Conservation (phyloP, 2,797 vertebrate species). For the Octomys mimax region DNA sequence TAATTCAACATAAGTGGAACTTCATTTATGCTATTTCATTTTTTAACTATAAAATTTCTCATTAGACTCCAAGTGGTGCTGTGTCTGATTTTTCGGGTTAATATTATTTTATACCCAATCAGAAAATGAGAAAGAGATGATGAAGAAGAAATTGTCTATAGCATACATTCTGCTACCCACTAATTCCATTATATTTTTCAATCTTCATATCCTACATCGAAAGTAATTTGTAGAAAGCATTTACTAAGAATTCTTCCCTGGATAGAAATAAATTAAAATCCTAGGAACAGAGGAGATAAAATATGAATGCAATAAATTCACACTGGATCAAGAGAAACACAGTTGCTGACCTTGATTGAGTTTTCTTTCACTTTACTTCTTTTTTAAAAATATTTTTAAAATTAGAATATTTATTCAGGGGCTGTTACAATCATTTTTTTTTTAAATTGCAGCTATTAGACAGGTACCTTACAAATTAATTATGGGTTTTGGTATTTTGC, state of each 20-base stretch:
- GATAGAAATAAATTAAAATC: not conserved
- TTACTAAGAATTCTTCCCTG: not conserved
- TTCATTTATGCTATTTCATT: not conserved
- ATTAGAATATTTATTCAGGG: slow-evolving; percentile 36
- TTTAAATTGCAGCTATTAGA: slow-evolving; percentile 48
- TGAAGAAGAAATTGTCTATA: slow-evolving; percentile 40
- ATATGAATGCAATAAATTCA: not conserved
- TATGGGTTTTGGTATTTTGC: slow-evolving; percentile 62
- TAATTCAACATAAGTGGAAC: not conserved
- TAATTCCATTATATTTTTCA: slow-evolving; percentile 11
- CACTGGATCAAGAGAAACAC: not conserved
- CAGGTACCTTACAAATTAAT: slow-evolving; percentile 61
- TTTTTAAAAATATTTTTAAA: not conserved
- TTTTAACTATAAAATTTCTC: slow-evolving; percentile 25
- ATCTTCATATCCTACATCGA: not conserved
- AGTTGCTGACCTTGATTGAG: not conserved
- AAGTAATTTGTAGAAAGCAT: not conserved
- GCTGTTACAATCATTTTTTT: slow-evolving; percentile 37
- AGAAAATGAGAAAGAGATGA: slow-evolving; percentile 29
- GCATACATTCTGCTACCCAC: not conserved
- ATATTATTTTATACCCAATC: not conserved
- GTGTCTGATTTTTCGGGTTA: not conserved
- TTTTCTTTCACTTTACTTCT: not conserved
- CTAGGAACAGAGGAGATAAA: not conserved
- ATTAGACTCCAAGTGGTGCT: not conserved